Conservation (phyloP, 2,797 vertebrate species). For the Salarias fasciatus region DNA sequence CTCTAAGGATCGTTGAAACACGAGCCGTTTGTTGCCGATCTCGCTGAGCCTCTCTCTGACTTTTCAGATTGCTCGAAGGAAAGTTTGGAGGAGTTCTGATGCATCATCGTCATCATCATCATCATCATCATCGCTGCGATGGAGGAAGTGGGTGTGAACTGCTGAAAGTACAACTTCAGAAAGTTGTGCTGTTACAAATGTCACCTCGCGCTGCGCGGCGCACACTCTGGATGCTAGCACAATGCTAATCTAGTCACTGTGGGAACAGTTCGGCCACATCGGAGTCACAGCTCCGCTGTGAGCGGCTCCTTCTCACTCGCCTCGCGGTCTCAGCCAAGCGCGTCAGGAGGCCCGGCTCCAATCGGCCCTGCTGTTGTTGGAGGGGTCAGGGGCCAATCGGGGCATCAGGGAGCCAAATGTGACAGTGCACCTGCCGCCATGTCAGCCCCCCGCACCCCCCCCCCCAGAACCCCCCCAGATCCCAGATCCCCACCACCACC, state of each 20-base stretch:
- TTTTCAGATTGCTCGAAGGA: no score
- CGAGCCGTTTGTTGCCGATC: no score
- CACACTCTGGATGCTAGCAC: slow-evolving; percentile 23
- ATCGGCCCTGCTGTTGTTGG: slow-evolving; percentile 44
- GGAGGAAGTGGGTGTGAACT: slow-evolving; percentile 11
- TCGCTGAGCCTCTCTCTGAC: no score
- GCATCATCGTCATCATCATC: slow-evolving; percentile 11
- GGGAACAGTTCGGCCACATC: slow-evolving; percentile 50
- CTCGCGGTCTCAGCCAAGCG: background rate
- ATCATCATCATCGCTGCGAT: slow-evolving; percentile 2
- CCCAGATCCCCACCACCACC: slow-evolving; percentile 51
- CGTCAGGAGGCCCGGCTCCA: slow-evolving; percentile 1
- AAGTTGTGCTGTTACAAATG: slow-evolving; percentile 46
- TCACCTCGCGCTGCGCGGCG: slow-evolving; percentile 32
- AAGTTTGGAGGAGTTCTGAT: no score
- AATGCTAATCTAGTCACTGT: slow-evolving; percentile 77
- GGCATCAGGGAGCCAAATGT: slow-evolving; percentile 55
- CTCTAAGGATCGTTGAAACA: no score
- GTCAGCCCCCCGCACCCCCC: no score
- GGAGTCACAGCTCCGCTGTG: slow-evolving; percentile 29
- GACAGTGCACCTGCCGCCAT: slow-evolving; percentile 68
- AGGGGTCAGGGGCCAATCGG: slow-evolving; percentile 60
- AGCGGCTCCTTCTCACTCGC: no score
- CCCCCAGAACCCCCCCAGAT: no score
- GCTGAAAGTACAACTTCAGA: slow-evolving; percentile 29